Evolutionary conservation across 2,113 vertebrate genomes (phyloP).

Genomic region (Alces alces): DNA sequence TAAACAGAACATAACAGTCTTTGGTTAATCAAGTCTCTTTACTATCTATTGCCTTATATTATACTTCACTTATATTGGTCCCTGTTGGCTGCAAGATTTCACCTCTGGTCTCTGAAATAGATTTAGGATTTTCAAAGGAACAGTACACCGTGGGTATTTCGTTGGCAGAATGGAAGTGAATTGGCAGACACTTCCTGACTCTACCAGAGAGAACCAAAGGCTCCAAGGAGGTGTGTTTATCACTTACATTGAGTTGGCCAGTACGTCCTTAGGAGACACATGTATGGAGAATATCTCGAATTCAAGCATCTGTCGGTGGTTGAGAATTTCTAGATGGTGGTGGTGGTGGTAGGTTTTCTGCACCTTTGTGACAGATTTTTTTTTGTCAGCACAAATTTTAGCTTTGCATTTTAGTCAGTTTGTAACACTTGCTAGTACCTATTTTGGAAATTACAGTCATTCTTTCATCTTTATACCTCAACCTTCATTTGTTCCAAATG

Average conservation of each 20-base stretch:
- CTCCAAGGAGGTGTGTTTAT: not conserved
- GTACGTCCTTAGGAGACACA: not conserved
- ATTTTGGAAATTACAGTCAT: slow-evolving; percentile 13
- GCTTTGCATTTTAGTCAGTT: not conserved
- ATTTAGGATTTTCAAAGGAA: slow-evolving; percentile 23
- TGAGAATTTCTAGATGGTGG: not conserved
- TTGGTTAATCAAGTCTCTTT: not conserved
- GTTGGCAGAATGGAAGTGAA: not conserved
- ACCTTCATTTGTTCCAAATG: slow-evolving; percentile 67
- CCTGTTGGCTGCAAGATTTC: not conserved
- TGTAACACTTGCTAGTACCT: not conserved
- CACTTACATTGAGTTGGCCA: not conserved
- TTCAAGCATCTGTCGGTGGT: not conserved
- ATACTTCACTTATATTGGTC: not conserved
- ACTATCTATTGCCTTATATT: not conserved
- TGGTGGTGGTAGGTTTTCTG: not conserved
- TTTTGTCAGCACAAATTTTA: not conserved
- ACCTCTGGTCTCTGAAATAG: not conserved
- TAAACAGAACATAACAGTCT: not conserved
- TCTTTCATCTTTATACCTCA: slow-evolving; percentile 45
- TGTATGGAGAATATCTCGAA: not conserved
- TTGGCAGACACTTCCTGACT: not conserved
- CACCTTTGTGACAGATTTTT: not conserved
- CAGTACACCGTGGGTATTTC: not conserved
- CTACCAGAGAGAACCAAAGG: not conserved